Evolutionary conservation across 1,140 invertebrate genomes (phyloP).

Genomic region (Leptopilina boulardi): DNA sequence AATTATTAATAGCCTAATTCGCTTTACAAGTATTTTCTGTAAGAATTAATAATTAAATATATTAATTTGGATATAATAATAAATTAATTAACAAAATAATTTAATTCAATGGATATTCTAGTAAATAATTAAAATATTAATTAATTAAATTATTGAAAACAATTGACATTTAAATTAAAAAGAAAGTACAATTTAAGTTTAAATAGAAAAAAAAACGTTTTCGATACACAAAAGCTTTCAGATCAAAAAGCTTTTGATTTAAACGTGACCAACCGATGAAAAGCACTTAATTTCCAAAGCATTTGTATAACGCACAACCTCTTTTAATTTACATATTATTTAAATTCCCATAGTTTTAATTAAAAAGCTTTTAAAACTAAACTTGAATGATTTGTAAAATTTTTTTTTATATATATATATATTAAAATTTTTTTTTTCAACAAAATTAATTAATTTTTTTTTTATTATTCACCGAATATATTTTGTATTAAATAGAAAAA

Average conservation of each 20-base stretch:
- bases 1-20: too few relatives aligned
- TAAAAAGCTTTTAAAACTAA: conserved; percentile 7
- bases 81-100: too few relatives aligned
- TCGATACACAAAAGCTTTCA: background rate
- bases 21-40: too few relatives aligned
- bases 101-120: too few relatives aligned
- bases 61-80: too few relatives aligned
- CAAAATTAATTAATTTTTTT: too few relatives aligned
- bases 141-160: too few relatives aligned
- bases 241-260: background rate
- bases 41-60: too few relatives aligned
- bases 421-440: too few relatives aligned
- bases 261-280: conserved; percentile 2
- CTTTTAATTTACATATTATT: background rate
- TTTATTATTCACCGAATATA: too few relatives aligned
- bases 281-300: background rate
- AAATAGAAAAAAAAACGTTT: background rate
- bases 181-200: background rate
- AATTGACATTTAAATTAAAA: background rate
- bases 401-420: background rate
- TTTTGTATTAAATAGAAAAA: too few relatives aligned
- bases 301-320: background rate
- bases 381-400: background rate
- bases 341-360: background rate
- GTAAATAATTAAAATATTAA: too few relatives aligned